These are phyloP conservation scores for Phaetusa simplex DNA, from an alignment of 2,113 vertebrate genomes.

Conservation along the genomic window DNA sequence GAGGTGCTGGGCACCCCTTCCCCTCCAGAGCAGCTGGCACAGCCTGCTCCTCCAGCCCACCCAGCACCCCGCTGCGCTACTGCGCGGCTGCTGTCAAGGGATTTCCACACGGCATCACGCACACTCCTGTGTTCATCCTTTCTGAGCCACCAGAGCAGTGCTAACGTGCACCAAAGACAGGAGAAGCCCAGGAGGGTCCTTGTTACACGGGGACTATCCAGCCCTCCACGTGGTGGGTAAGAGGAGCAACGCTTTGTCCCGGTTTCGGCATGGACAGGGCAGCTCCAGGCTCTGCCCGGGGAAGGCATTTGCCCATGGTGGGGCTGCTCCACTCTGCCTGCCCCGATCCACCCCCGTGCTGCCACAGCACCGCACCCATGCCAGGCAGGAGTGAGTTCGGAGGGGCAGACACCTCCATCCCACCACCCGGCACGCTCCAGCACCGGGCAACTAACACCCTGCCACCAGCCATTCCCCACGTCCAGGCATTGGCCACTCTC, in stretches of 20 bases:
- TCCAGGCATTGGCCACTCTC: neutral
- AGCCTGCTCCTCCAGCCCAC: neutral
- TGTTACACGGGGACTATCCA: accelerated
- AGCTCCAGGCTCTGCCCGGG: neutral
- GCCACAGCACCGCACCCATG: accelerated
- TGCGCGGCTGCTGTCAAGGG: neutral
- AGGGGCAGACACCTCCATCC: neutral
- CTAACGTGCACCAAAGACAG: accelerated
- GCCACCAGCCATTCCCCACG: neutral
- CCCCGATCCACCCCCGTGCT: accelerated
- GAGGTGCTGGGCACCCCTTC: accelerated
- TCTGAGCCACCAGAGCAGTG: accelerated
- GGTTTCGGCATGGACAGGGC: accelerated
- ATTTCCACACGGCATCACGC: neutral
- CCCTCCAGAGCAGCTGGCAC: neutral
- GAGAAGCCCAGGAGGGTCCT: neutral
- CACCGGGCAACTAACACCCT: neutral
- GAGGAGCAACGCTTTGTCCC: neutral
- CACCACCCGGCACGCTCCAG: accelerated
- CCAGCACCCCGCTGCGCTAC: neutral
- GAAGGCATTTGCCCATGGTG: neutral
- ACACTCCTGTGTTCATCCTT: neutral
- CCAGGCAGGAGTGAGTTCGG: neutral
- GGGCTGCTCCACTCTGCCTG: neutral
- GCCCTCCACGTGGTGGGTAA: too few relatives aligned